Percentiles rank a stretch among this genome's conserved stretches.
These are phyloP conservation scores for Lamellibrachia satsuma DNA, from an alignment of 2,888 invertebrate species.

Conservation along the genomic window DNA sequence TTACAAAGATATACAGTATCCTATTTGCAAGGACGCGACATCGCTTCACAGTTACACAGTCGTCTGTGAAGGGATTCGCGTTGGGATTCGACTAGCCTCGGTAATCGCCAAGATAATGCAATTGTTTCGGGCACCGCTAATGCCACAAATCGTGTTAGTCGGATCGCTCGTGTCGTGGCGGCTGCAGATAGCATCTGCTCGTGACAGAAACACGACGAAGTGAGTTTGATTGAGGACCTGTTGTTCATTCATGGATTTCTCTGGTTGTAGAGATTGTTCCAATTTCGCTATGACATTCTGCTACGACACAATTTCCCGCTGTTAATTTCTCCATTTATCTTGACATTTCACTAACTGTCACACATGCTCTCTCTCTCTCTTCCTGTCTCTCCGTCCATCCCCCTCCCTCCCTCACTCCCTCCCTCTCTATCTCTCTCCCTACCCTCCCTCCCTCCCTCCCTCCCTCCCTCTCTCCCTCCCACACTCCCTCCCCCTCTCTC, in stretches of 20 bases:
- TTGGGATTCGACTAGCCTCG: neutral
- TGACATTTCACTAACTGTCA: neutral
- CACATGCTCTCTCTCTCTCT: neutral
- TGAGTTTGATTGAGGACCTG: neutral
- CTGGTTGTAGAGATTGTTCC: constrained; percentile 1
- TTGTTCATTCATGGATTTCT: neutral
- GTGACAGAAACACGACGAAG: neutral
- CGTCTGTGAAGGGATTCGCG: neutral
- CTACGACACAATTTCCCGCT: neutral
- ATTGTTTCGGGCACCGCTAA: neutral
- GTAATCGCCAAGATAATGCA: neutral
- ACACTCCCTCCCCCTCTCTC: neutral
- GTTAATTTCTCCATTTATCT: neutral
- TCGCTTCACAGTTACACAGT: neutral
- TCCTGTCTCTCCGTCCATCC: neutral
- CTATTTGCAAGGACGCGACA: neutral
- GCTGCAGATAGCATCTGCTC: neutral
- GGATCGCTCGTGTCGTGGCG: neutral
- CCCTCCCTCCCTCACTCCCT: neutral
- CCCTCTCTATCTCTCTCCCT: neutral
- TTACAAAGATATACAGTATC: too few species aligned
- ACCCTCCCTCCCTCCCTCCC: neutral
- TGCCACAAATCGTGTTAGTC: neutral
- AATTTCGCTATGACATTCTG: neutral
- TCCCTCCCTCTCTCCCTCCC: neutral